Evolutionary conservation across 2,113 vertebrate genomes (phyloP).

Genomic region (Nothoprocta perdicaria): DNA sequence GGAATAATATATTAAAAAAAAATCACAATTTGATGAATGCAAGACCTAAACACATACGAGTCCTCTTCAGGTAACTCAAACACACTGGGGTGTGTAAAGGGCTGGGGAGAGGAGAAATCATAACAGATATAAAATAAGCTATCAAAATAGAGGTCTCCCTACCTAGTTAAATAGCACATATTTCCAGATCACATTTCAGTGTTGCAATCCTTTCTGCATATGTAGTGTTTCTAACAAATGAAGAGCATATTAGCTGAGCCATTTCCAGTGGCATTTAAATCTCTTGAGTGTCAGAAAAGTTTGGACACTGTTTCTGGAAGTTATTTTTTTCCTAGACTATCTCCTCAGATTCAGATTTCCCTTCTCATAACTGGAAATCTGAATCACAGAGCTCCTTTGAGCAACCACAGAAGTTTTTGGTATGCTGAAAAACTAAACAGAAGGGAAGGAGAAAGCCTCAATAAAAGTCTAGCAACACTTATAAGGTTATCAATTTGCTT

Average conservation of each 20-base stretch:
- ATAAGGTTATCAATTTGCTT: not conserved
- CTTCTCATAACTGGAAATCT: not conserved
- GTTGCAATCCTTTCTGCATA: not conserved
- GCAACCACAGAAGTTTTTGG: not conserved
- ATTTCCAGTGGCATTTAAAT: slow-evolving; percentile 36
- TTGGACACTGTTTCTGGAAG: not conserved
- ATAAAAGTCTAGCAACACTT: not conserved
- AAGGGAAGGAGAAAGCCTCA: not conserved
- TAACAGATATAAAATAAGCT: not conserved
- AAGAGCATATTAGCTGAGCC: not conserved
- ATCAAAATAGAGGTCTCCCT: not conserved
- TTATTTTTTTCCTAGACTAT: not conserved
- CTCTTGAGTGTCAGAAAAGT: not conserved
- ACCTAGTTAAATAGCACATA: not conserved
- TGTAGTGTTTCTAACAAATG: not conserved
- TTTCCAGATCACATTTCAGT: not conserved
- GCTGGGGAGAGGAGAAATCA: accelerated
- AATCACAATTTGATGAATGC: not conserved
- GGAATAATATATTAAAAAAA: not conserved
- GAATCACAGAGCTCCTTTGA: not conserved
- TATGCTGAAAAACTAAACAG: not conserved
- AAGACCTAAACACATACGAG: not conserved
- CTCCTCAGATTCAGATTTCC: not conserved
- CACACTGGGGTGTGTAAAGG: accelerated
- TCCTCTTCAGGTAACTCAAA: not conserved